Percentiles rank a stretch among this genome's conserved stretches.
Evolutionary conservation across 92 coral and sea anemone genomes (phyloP).

Genomic region (Isaurus tuberculatus): DNA sequence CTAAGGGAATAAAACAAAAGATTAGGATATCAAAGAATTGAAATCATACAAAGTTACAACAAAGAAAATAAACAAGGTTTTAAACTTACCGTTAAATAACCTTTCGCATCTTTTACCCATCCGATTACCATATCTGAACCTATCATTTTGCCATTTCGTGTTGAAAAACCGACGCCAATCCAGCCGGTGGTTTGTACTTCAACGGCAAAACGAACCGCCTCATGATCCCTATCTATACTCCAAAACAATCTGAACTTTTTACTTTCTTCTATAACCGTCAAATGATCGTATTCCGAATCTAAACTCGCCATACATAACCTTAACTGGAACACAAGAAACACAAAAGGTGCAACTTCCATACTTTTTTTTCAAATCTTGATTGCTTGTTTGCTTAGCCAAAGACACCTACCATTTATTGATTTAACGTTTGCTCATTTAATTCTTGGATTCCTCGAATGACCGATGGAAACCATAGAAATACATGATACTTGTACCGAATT

Average conservation of each 20-base stretch:
- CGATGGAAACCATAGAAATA: constrained; percentile 15
- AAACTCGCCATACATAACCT: background rate
- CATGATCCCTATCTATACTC: background rate
- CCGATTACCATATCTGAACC: constrained; percentile 8
- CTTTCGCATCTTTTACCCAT: constrained; percentile 13
- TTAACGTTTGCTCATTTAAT: background rate
- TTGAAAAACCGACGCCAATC: constrained; percentile 13
- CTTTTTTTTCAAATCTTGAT: background rate
- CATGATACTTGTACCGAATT: background rate
- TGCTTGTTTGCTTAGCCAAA: background rate
- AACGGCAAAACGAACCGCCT: background rate
- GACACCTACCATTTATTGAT: background rate
- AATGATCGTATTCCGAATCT: background rate
- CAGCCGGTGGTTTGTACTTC: constrained; percentile 27
- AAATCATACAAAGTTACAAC: too few species aligned
- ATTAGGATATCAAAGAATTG: too few species aligned
- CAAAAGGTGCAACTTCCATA: background rate
- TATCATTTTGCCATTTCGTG: constrained; percentile 4
- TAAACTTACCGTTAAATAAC: constrained; percentile 15
- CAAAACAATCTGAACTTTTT: background rate
- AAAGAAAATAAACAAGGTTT: background rate
- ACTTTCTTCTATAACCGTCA: background rate
- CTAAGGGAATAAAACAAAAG: too few species aligned
- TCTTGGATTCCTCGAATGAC: background rate
- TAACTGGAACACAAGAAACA: background rate